phyloP scores from a whole-genome alignment of 2,797 vertebrate species.

The Borostomias antarcticus region DNA sequence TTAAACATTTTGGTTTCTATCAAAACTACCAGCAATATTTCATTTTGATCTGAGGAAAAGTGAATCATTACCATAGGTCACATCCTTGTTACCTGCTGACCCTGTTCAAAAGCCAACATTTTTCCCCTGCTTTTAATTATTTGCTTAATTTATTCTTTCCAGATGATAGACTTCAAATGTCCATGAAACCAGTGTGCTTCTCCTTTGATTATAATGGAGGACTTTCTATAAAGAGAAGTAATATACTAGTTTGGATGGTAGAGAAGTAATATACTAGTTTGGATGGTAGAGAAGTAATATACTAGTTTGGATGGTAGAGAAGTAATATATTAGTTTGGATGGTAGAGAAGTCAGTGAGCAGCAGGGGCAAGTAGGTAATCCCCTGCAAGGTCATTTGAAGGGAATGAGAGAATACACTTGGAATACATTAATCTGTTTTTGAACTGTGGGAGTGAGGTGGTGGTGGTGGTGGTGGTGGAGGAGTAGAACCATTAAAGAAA shows the following conservation, averaged over 20 bases:
- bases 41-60: not conserved
- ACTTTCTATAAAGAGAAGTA: not conserved
- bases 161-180: not conserved
- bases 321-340: not conserved
- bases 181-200: not conserved
- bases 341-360: not conserved
- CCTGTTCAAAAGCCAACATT: not conserved
- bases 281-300: no score
- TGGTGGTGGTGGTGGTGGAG: conserved; percentile 22
- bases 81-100: not conserved
- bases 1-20: not conserved
- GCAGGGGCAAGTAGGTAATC: conserved; percentile 39
- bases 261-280: no score
- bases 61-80: not conserved
- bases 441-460: conserved; percentile 60
- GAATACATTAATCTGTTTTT: conserved; percentile 65
- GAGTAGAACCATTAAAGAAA: conserved; percentile 36
- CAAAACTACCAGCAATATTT: not conserved
- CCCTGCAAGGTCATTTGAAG: conserved; percentile 54
- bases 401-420: conserved; percentile 50
- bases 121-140: not conserved
- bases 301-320: not conserved
- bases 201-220: not conserved
- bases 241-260: no score
- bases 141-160: not conserved